These are phyloP conservation scores for Drosophila littoralis DNA, from an alignment of 1,140 invertebrate genomes.

Conservation along the genomic window DNA sequence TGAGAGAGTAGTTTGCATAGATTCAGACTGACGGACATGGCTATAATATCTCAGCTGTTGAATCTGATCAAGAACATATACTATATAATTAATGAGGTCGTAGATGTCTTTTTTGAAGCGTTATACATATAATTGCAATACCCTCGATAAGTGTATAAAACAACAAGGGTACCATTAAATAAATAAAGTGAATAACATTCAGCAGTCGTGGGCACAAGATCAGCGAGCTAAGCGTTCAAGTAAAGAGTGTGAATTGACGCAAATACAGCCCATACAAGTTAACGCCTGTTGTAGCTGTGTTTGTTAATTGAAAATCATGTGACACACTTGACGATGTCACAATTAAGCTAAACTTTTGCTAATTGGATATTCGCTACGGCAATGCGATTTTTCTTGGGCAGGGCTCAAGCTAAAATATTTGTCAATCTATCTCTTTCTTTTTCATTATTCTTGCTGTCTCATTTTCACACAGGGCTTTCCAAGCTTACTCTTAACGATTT, in stretches of 20 bases:
- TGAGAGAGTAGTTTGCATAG: no score
- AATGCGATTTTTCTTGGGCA: conserved; percentile 5
- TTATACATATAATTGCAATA: no score
- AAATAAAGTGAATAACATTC: no score
- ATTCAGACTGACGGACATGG: no score
- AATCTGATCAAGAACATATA: no score
- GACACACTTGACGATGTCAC: conserved; percentile 37
- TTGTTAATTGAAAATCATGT: conserved; percentile 58
- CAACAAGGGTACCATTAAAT: no score
- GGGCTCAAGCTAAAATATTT: neutral
- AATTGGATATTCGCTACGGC: conserved; percentile 55
- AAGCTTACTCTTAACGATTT: conserved; percentile 91
- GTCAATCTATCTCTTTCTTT: neutral
- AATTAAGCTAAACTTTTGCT: conserved; percentile 33
- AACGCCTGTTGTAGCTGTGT: conserved; percentile 11
- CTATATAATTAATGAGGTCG: no score
- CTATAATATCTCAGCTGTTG: no score
- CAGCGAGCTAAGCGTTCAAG: conserved; percentile 14
- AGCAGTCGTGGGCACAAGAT: conserved; percentile 48
- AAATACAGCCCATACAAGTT: conserved; percentile 21
- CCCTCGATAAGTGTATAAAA: no score
- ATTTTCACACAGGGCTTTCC: conserved; percentile 87
- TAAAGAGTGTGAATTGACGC: conserved; percentile 44
- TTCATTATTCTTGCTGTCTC: no score
- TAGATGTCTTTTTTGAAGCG: no score